These are phyloP conservation scores for Nowickia ferox DNA, from an alignment of 2,888 invertebrate genomes.

Conservation along the genomic window DNA sequence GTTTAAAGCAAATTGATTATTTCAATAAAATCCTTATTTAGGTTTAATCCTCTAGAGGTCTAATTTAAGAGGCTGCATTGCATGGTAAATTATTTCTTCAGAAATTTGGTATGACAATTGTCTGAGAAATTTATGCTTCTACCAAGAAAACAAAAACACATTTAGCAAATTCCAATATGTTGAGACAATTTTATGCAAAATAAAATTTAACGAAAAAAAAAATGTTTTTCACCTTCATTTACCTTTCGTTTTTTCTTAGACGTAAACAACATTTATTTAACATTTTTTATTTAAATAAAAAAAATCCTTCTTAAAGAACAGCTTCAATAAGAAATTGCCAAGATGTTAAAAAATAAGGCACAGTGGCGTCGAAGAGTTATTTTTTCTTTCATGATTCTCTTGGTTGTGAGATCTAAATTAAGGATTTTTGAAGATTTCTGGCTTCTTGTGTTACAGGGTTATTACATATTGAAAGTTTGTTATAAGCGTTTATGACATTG, in stretches of 20 bases:
- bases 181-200: slow-evolving; percentile 41
- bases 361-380: neutral
- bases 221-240: neutral
- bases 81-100: slow-evolving; percentile 23
- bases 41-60: slow-evolving; percentile 6
- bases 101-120: slow-evolving; percentile 33
- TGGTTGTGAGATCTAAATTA: no score
- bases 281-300: slow-evolving; percentile 36
- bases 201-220: neutral
- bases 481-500: no score
- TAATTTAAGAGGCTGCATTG: neutral
- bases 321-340: slow-evolving; percentile 4
- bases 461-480: no score
- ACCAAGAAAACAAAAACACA: slow-evolving; percentile 39
- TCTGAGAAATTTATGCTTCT: slow-evolving; percentile 53
- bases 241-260: neutral
- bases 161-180: slow-evolving; percentile 38
- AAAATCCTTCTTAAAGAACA: neutral
- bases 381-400: no score
- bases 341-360: neutral
- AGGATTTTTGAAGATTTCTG: no score
- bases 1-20: slow-evolving; percentile 9
- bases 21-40: slow-evolving; percentile 6
- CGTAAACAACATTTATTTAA: slow-evolving; percentile 44
- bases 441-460: no score